A percentile compares a stretch with the other conserved stretches of the same genome.
Evolutionary conservation across 2,888 invertebrate species (phyloP).

Genomic region (Rambutsinella grinnellia): DNA sequence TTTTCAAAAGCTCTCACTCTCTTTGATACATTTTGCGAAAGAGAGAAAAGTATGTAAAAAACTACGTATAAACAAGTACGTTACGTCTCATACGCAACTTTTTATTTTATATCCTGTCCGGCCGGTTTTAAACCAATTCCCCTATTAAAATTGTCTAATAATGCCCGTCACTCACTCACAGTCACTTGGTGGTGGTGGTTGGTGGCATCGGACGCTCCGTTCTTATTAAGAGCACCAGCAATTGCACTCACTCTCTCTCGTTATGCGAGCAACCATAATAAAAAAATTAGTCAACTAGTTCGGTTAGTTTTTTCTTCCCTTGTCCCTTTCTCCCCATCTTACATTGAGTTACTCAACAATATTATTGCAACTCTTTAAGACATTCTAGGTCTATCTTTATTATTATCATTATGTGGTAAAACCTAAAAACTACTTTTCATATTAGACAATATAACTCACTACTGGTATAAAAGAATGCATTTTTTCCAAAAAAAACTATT

Average conservation of each 20-base stretch:
- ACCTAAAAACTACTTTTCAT: neutral
- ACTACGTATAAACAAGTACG: neutral
- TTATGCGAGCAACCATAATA: constrained; percentile 10
- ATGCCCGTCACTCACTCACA: neutral
- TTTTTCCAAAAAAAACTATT: neutral
- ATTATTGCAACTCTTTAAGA: neutral
- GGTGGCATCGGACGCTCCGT: neutral
- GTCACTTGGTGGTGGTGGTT: neutral
- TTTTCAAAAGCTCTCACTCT: neutral
- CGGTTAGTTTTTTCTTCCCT: constrained; percentile 27
- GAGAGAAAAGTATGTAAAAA: constrained; percentile 9
- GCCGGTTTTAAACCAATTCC: constrained; percentile 35
- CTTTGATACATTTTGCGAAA: constrained; percentile 14
- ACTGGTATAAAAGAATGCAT: constrained; percentile 1
- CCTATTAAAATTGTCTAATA: neutral
- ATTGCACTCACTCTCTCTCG: neutral
- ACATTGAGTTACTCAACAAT: neutral
- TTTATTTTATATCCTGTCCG: constrained; percentile 38
- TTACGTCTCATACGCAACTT: neutral
- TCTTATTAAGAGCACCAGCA: neutral
- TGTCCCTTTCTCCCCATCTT: neutral
- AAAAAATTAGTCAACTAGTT: constrained; percentile 36
- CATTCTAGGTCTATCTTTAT: neutral
- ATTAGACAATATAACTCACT: neutral
- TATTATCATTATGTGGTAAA: neutral